phyloP scores from a whole-genome alignment of 2,797 vertebrate species.

The Potorous gilbertii region DNA sequence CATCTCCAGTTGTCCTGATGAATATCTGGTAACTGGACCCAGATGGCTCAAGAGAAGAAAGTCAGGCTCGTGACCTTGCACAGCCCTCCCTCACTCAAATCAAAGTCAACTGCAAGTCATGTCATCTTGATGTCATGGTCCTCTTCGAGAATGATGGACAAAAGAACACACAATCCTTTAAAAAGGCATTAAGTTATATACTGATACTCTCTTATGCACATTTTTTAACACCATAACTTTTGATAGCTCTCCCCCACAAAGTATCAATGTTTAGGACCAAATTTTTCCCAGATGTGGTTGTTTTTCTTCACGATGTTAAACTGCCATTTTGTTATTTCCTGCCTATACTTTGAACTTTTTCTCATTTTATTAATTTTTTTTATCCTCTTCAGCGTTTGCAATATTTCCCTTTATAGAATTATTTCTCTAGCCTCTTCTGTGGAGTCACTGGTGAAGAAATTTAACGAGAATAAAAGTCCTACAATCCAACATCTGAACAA shows the following conservation, averaged over 20 bases:
- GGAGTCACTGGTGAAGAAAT: background rate
- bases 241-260: accelerated
- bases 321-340: background rate
- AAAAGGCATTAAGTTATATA: background rate
- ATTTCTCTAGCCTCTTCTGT: background rate
- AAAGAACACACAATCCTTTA: background rate
- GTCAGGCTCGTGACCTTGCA: no score
- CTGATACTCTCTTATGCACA: background rate
- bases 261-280: accelerated
- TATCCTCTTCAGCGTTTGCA: background rate
- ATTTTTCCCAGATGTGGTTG: accelerated
- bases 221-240: background rate
- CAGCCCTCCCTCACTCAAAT: no score
- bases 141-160: no score
- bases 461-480: background rate
- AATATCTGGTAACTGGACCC: no score
- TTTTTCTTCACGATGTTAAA: background rate
- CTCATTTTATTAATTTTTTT: accelerated
- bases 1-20: no score
- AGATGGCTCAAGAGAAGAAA: no score
- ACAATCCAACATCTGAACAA: accelerated
- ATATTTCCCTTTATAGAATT: no score
- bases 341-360: background rate
- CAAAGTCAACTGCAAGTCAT: no score
- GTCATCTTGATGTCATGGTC: no score